Percentiles rank a stretch among this genome's conserved stretches.
Conservation (phyloP, 92 coral and sea anemone species). For the Porites divaricata region DNA sequence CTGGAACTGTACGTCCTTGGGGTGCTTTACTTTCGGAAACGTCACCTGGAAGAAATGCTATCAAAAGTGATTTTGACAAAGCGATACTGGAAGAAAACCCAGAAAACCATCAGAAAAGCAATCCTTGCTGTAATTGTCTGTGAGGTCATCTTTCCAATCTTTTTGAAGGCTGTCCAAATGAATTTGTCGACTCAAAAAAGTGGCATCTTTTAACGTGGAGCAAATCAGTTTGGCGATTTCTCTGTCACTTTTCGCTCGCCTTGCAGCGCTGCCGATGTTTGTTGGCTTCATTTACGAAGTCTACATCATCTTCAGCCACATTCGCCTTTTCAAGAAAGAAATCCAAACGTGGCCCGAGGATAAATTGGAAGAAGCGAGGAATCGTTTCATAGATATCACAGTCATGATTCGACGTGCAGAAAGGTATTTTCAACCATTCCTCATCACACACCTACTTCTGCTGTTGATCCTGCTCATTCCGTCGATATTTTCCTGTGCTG, state of each 20-base stretch:
- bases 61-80: constrained; percentile 48
- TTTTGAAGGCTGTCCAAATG: constrained; percentile 44
- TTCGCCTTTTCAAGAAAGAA: constrained; percentile 50
- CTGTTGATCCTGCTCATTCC: constrained; percentile 57
- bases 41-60: constrained; percentile 65
- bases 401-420: constrained; percentile 39
- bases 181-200: constrained; percentile 23
- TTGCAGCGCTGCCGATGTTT: constrained; percentile 57
- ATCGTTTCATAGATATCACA: constrained; percentile 63
- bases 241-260: constrained; percentile 37
- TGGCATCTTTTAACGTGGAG: constrained; percentile 13
- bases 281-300: constrained; percentile 53
- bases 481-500: constrained; percentile 53
- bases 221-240: constrained; percentile 19
- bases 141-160: constrained; percentile 52
- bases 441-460: constrained; percentile 48
- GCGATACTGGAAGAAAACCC: constrained; percentile 52
- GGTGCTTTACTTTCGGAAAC: constrained; percentile 49
- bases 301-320: constrained; percentile 59
- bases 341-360: constrained; percentile 58
- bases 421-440: constrained; percentile 59
- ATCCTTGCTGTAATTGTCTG: constrained; percentile 13
- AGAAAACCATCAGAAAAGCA: constrained; percentile 22
- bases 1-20: constrained; percentile 60
- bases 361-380: constrained; percentile 41